These are phyloP conservation scores for Lochmaea crataegi DNA, from an alignment of 2,888 invertebrate genomes.

Conservation along the genomic window DNA sequence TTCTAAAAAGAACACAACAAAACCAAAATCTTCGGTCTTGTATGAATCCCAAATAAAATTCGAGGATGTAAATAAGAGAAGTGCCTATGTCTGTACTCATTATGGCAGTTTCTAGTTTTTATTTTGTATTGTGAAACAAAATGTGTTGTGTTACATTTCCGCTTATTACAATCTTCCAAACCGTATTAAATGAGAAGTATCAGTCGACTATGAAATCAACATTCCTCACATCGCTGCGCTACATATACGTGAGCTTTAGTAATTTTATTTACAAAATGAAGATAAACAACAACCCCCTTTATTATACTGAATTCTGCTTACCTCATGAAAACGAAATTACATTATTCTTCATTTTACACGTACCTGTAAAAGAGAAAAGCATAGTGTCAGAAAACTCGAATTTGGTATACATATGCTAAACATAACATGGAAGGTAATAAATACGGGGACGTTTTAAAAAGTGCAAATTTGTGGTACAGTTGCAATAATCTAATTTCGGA, in stretches of 20 bases:
- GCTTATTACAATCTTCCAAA: background rate
- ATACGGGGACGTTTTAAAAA: background rate
- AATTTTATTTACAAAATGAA: slow-evolving; percentile 15
- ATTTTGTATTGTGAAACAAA: too few species aligned
- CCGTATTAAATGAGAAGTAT: background rate
- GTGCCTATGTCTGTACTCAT: too few species aligned
- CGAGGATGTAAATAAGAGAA: too few species aligned
- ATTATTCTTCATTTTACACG: slow-evolving; percentile 28
- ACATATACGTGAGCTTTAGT: background rate
- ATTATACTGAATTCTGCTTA: slow-evolving; percentile 22
- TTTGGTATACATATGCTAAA: slow-evolving; percentile 10
- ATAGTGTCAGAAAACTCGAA: slow-evolving; percentile 22
- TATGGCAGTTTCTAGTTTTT: too few species aligned
- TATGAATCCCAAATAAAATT: too few species aligned
- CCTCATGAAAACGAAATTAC: slow-evolving; percentile 18
- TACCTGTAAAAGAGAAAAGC: slow-evolving; percentile 35
- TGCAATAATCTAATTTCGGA: too few species aligned
- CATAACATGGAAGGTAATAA: slow-evolving; percentile 6
- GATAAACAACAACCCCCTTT: background rate
- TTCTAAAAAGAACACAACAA: too few species aligned
- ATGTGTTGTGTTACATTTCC: background rate
- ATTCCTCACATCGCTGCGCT: background rate
- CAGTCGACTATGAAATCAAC: background rate
- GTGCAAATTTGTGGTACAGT: too few species aligned
- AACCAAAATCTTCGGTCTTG: too few species aligned